Evolutionary conservation across 2,888 invertebrate species (phyloP), one percentile per base, ranked within the genome.

Genomic region (Yponomeuta evonymella): DNA sequence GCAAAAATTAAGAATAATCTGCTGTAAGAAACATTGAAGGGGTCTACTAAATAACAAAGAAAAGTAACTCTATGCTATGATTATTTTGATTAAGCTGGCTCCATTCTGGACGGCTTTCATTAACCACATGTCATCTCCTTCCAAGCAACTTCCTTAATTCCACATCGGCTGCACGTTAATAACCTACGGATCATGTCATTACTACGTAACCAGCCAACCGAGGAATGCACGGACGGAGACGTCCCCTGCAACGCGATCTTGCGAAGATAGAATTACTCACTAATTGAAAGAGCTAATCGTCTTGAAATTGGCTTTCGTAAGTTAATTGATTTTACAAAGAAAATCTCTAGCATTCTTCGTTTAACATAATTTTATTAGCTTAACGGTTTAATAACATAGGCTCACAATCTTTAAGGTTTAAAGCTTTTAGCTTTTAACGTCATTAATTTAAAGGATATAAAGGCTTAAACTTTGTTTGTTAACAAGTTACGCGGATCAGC

Each of bases 181-280:
- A 65, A 65, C 65, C 65, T 65, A 29, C 30, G 12, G 33, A 29
- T 65, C 29, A 65, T 64, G 30, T 30, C 51, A 58, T 58, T 58
- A 77, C 84, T 83, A 81, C 77, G 77, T 80, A 83, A 83, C 74
- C 76, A 71, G 73, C 74, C 77, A 76, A 72, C 75, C 79, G 75
- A 76, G 76, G 83, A 75, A 75, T 75, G 70, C 70, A 65, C 65
- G 29, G 65, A 43, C 65, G 29, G 33, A 65, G 79, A 73, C 76
- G 74, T 73, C 74, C 72, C 74, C 74, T 75, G 75, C 75, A 77
- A 78, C 76, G 76, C 74, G 75, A 76, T 77, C 77, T 58, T 58
- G 51, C 51, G 15, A 58, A 58, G 51, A 58, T 58, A 58, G 51
- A 58, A 58, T 58, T 58, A 58, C 51, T 58, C 3, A 58, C 51